A percentile compares a stretch with the other conserved stretches of the same genome.
These are phyloP conservation scores for Acrossocheilus wenchowensis DNA, from an alignment of 2,797 vertebrate genomes.

Conservation along the genomic window DNA sequence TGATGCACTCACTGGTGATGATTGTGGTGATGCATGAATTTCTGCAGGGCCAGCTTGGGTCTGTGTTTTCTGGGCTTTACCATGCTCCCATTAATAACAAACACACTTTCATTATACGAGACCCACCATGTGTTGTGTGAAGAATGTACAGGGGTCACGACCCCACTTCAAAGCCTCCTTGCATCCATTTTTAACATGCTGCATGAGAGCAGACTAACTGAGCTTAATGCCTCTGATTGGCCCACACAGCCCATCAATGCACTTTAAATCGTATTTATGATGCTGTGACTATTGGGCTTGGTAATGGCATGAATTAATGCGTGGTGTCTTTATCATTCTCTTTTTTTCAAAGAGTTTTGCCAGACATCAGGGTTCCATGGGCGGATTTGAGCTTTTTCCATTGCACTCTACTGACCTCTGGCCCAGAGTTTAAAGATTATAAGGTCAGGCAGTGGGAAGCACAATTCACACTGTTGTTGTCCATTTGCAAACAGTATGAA, in stretches of 20 bases:
- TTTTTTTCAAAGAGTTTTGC: neutral
- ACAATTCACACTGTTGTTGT: slow-evolving; percentile 42
- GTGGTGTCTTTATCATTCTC: neutral
- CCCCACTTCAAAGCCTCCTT: slow-evolving; percentile 47
- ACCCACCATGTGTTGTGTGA: slow-evolving; percentile 42
- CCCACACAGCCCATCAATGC: neutral
- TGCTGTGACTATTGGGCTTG: slow-evolving; percentile 11
- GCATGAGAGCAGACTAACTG: slow-evolving; percentile 15
- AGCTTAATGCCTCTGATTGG: slow-evolving; percentile 18
- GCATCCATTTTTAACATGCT: slow-evolving; percentile 46
- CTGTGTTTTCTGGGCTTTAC: slow-evolving; percentile 7
- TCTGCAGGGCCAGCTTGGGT: neutral
- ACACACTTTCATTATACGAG: slow-evolving; percentile 7
- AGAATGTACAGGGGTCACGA: slow-evolving; percentile 50
- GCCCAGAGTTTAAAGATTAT: slow-evolving; percentile 44
- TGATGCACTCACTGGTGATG: slow-evolving; percentile 12
- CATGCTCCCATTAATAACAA: slow-evolving; percentile 3
- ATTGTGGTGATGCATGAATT: neutral
- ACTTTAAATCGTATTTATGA: slow-evolving; percentile 7
- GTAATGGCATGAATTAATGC: neutral
- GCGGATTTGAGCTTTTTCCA: slow-evolving; percentile 4
- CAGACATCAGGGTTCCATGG: slow-evolving; percentile 7
- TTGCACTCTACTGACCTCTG: slow-evolving; percentile 33
- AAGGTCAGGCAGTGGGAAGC: slow-evolving; percentile 36
- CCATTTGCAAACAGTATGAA: slow-evolving; percentile 37